Evolutionary conservation across 2,113 vertebrate species (phyloP), one percentile per base, ranked within the genome.

Genomic region (Apistogramma diplotaenia): DNA sequence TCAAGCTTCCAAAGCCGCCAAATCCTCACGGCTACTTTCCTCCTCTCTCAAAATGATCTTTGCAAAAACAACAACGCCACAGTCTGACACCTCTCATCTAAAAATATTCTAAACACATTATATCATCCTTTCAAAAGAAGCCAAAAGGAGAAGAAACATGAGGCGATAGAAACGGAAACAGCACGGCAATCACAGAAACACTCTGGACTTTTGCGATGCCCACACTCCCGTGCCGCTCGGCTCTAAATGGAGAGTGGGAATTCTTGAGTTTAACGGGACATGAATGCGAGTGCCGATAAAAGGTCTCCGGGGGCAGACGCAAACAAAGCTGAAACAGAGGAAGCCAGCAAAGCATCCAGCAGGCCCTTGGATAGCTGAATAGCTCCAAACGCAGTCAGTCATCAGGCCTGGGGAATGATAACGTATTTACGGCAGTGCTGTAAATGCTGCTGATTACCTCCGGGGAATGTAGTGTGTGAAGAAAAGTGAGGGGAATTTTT

Each of bases 301-400:
- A 35, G 40, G 79, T 65, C 65, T 79, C 65, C 15, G 33, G 76
- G 53, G 25, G 65, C 55, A 35, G 74, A 74, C n/a, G 65, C 65
- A 70, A 31, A 81, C 84, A 78, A 79, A 75, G 76, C 49, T 77
- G 76, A 77, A 80, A 70, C 6, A 70, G 58, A 82, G 60, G 40
- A 31, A 58, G 56, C 75, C 46, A 40, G 15, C 76, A 60, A 85
- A 87, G 84, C 74, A 78, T 89, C 84, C 46, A 78, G 54, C 67
- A 29, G 31, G 74, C n/a, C 40, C 25, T 2, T 49, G 49, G 43
- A 29, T 25, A 15, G 37, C 33, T 33, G 29, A 78, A 87, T 11
- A 84, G 61, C 72, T 71, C 2, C 61, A 77, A 55, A 79, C 53
- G 10, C 15, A 27, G 13, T 33, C 6, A 3, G 18, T 33, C 74